Conservation (phyloP, 2,888 invertebrate species). For the Pollenia labialis region DNA sequence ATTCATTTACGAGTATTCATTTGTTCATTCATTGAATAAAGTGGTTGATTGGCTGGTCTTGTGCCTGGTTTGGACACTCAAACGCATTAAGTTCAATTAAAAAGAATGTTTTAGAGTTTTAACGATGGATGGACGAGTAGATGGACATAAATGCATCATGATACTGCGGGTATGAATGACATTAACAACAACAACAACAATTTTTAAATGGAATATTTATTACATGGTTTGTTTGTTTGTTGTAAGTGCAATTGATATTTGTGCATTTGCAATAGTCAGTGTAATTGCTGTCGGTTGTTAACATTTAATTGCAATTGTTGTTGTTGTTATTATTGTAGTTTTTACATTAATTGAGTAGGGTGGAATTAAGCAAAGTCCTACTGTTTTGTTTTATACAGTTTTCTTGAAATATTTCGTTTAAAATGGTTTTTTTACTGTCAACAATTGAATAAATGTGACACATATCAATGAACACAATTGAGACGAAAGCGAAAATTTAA, state of each 20-base stretch:
- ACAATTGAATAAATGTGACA: not conserved
- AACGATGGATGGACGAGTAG: conserved; percentile 25
- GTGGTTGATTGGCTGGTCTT: conserved; percentile 34
- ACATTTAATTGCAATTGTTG: conserved; percentile 40
- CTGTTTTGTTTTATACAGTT: not conserved
- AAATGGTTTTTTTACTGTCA: too few species aligned
- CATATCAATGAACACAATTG: not conserved
- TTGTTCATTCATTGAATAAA: conserved; percentile 54
- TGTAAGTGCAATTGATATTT: conserved; percentile 61
- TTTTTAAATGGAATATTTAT: conserved; percentile 53
- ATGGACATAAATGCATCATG: conserved; percentile 9
- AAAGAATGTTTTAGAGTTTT: conserved; percentile 26
- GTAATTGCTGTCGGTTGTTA: conserved; percentile 42
- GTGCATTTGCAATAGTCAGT: conserved; percentile 28
- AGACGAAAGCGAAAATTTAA: not conserved
- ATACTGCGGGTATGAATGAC: conserved; percentile 39
- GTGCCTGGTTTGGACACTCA: conserved; percentile 47
- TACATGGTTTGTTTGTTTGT: conserved; percentile 50
- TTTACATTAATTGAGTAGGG: not conserved
- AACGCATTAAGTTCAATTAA: conserved; percentile 70
- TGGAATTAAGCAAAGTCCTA: conserved; percentile 1
- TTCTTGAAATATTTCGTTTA: not conserved
- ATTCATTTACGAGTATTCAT: not conserved
- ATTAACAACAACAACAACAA: conserved; percentile 37
- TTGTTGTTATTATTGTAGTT: conserved; percentile 41